Conservation (phyloP, 1,140 invertebrate species). For the Calliphora vicina region DNA sequence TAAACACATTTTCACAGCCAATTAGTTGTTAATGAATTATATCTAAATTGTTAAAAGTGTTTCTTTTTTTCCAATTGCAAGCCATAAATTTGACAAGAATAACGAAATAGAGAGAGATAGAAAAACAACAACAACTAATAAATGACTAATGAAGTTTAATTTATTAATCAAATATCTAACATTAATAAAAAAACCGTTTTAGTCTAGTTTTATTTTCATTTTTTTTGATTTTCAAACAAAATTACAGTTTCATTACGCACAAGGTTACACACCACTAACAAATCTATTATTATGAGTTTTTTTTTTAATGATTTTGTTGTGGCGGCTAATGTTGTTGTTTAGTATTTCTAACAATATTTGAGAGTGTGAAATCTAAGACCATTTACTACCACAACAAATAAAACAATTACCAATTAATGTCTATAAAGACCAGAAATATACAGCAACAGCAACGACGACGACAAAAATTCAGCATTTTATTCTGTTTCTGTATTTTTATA, state of each 20-base stretch:
- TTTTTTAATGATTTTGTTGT: not conserved
- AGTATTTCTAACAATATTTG: not conserved
- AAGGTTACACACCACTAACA: not conserved
- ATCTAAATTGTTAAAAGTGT: not conserved
- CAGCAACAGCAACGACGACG: not conserved
- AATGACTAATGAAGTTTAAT: slow-evolving; percentile 13
- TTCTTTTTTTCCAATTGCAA: not conserved
- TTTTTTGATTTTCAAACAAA: not conserved
- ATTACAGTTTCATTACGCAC: slow-evolving; percentile 13
- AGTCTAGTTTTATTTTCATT: not conserved
- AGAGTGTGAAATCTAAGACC: slow-evolving; percentile 12
- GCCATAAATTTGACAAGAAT: too few species aligned
- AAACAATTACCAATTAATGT: slow-evolving; percentile 17
- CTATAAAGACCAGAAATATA: not conserved
- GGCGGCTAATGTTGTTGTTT: not conserved
- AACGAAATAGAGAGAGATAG: too few species aligned
- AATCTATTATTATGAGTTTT: not conserved
- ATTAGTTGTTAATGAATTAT: slow-evolving; percentile 1
- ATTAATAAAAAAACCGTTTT: not conserved
- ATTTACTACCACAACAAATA: not conserved
- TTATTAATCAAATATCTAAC: not conserved
- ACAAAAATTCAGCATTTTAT: not conserved
- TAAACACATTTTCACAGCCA: not conserved
- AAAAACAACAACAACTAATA: too few species aligned
- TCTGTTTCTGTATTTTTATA: not conserved